Conservation (phyloP, 2,113 vertebrate species). For the Hystrix cristata region DNA sequence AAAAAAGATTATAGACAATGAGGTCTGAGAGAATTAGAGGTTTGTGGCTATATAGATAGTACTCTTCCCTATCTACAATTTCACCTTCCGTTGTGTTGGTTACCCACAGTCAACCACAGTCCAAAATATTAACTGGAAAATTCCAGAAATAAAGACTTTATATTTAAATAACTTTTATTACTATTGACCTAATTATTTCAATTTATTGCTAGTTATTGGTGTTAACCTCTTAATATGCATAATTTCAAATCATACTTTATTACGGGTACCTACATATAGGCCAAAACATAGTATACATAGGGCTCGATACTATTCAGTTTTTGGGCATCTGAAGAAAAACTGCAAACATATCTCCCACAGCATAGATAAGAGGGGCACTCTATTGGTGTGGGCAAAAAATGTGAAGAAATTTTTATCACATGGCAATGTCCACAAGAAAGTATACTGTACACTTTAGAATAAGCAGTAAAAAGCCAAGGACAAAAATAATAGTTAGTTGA, state of each 20-base stretch:
- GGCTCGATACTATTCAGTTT: neutral
- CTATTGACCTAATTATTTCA: neutral
- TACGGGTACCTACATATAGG: neutral
- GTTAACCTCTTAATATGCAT: neutral
- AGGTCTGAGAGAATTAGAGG: neutral
- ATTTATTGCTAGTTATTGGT: neutral
- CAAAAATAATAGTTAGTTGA: neutral
- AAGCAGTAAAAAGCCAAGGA: neutral
- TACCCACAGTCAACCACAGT: neutral
- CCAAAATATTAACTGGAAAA: neutral
- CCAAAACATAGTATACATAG: neutral
- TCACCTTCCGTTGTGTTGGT: neutral
- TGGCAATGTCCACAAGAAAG: neutral
- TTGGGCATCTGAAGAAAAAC: neutral
- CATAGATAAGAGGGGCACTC: neutral
- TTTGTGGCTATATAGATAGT: neutral
- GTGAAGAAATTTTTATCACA: neutral
- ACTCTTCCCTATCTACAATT: neutral
- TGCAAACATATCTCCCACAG: neutral
- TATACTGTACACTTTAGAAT: neutral
- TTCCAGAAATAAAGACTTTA: neutral
- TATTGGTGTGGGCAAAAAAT: neutral
- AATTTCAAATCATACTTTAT: neutral
- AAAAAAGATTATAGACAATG: neutral
- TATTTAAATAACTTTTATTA: neutral